Percentiles rank a stretch among this genome's conserved stretches.
phyloP scores from a whole-genome alignment of 92 coral and sea anemone species.

The Siderastrea siderea region DNA sequence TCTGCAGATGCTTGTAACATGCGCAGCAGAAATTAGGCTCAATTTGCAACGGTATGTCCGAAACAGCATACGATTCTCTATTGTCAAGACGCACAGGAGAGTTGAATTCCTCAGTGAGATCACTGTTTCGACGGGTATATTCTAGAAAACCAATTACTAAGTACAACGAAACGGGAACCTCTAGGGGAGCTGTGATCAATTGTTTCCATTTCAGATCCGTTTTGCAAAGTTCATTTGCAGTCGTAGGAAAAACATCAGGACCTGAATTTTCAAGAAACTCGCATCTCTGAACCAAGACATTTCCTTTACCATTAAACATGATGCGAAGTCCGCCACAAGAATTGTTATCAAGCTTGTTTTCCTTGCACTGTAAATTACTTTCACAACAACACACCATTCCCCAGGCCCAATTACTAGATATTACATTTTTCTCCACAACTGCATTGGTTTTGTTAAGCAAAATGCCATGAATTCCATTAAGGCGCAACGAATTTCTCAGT shows the following conservation, averaged over 20 bases:
- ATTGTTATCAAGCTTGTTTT: neutral
- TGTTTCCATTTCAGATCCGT: neutral
- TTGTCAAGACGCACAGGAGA: neutral
- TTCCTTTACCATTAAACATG: neutral
- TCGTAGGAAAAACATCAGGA: neutral
- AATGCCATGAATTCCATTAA: slow-evolving; percentile 7
- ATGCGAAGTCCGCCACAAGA: neutral
- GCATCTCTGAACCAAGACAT: neutral
- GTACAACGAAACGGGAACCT: neutral
- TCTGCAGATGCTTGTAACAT: neutral
- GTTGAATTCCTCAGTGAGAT: neutral
- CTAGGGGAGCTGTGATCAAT: too few relatives aligned
- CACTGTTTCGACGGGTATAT: neutral
- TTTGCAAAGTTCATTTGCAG: neutral
- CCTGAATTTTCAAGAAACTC: neutral
- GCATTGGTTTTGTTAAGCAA: neutral
- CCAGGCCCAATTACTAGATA: neutral
- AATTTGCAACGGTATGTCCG: neutral
- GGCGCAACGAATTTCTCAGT: neutral
- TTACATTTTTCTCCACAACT: neutral
- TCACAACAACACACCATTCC: slow-evolving; percentile 1
- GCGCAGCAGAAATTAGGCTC: neutral
- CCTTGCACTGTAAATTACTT: slow-evolving; percentile 3
- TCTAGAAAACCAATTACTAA: neutral
- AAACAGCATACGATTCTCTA: neutral